Percentiles rank a stretch among this genome's conserved stretches.
phyloP scores from a whole-genome alignment of 2,888 invertebrate genomes.

The Dryadula phaetusa region DNA sequence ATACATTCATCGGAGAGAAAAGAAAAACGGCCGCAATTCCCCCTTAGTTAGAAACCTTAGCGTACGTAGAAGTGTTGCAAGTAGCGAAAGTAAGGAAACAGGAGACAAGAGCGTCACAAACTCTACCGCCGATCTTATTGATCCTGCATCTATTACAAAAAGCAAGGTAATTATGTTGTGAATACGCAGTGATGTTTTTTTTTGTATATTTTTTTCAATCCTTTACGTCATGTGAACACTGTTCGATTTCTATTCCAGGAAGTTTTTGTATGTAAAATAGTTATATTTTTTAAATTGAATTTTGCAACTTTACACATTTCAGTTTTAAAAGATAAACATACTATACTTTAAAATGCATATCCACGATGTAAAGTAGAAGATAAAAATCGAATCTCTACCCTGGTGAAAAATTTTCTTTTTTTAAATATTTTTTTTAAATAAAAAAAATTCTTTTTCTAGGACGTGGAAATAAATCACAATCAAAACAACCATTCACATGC shows the following conservation, averaged over 20 bases:
- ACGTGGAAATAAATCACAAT: conserved; percentile 57
- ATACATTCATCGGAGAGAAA: conserved; percentile 83
- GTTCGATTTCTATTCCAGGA: neutral
- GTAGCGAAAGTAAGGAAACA: conserved; percentile 47
- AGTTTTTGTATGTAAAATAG: too few relatives aligned
- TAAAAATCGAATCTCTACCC: too few relatives aligned
- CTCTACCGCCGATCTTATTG: conserved; percentile 76
- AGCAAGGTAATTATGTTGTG: conserved; percentile 54
- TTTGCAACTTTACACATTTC: too few relatives aligned
- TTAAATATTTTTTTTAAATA: too few relatives aligned
- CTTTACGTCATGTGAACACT: neutral
- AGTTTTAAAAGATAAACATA: too few relatives aligned
- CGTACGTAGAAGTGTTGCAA: conserved; percentile 65
- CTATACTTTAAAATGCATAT: too few relatives aligned
- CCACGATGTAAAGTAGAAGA: too few relatives aligned
- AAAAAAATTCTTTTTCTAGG: conserved; percentile 53
- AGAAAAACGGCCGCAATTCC: conserved; percentile 58
- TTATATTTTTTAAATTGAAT: too few relatives aligned
- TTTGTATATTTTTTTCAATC: neutral
- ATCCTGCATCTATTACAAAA: conserved; percentile 58
- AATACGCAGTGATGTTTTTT: neutral
- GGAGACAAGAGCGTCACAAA: conserved; percentile 68
- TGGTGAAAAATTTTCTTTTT: too few relatives aligned
- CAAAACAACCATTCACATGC: conserved; percentile 63
- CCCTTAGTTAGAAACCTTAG: conserved; percentile 76